phyloP scores from a whole-genome alignment of 2,888 invertebrate species.

The Tromatobia lineatoria region DNA sequence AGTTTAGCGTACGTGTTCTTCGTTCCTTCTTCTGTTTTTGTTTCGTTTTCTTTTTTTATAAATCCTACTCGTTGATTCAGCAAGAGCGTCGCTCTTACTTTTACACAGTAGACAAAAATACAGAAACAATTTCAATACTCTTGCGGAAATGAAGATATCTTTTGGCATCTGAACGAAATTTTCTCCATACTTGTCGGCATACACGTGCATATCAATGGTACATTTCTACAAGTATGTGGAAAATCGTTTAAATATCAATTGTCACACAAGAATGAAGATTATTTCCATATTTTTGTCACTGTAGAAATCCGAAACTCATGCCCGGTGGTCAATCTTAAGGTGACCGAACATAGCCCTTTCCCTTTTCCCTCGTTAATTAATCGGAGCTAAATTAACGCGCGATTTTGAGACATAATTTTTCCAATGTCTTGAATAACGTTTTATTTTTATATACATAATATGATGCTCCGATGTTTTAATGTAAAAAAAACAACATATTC shows the following conservation, averaged over 20 bases:
- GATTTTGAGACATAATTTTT: constrained; percentile 18
- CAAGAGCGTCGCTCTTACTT: neutral
- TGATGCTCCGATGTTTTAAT: constrained; percentile 45
- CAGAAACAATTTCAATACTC: too few species aligned
- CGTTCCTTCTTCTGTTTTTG: constrained; percentile 54
- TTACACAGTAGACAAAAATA: neutral
- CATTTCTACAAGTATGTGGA: too few species aligned
- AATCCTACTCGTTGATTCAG: neutral
- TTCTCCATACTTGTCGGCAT: too few species aligned
- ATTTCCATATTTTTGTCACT: too few species aligned
- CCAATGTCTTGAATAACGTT: constrained; percentile 45
- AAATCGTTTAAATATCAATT: too few species aligned
- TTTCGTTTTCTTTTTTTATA: constrained; percentile 19
- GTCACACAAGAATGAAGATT: too few species aligned
- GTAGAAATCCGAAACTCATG: constrained; percentile 12
- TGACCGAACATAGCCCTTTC: neutral
- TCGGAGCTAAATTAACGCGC: constrained; percentile 37
- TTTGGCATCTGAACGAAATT: too few species aligned
- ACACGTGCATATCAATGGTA: too few species aligned
- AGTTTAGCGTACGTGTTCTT: constrained; percentile 31
- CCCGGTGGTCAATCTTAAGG: constrained; percentile 30
- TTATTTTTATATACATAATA: constrained; percentile 62
- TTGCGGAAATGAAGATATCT: too few species aligned
- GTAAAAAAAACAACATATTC: constrained; percentile 36
- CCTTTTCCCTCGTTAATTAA: constrained; percentile 14